Percentiles rank a stretch among this genome's conserved stretches.
Conservation (phyloP, 2,797 vertebrate genomes). For the Rhinatrema bivittatum region DNA sequence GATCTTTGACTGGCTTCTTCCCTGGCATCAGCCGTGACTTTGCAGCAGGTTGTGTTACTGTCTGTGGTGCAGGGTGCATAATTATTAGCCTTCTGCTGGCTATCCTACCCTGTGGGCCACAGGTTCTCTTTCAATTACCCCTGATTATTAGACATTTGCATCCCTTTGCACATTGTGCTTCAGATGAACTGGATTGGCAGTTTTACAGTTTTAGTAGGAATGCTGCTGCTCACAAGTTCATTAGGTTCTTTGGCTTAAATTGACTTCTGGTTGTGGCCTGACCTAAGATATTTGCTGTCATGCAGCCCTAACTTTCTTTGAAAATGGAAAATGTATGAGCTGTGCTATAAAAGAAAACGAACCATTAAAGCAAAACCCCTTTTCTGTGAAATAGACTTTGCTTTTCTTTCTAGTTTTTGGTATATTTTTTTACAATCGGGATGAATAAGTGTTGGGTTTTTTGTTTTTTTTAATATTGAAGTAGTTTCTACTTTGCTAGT, state of each 20-base stretch:
- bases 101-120: constrained; percentile 50
- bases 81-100: constrained; percentile 64
- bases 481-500: too few species aligned
- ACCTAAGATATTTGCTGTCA: constrained; percentile 10
- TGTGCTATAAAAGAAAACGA: too few species aligned
- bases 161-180: constrained; percentile 32
- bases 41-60: constrained; percentile 60
- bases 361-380: too few species aligned
- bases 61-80: constrained; percentile 62
- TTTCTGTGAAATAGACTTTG: too few species aligned
- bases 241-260: constrained; percentile 5
- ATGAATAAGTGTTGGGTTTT: too few species aligned
- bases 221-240: neutral
- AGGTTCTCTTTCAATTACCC: constrained; percentile 62
- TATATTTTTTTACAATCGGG: too few species aligned
- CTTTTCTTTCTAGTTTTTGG: too few species aligned
- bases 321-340: too few species aligned
- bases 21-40: constrained; percentile 69
- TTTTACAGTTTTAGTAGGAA: neutral
- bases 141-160: constrained; percentile 57
- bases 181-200: constrained; percentile 5
- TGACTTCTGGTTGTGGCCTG: constrained; percentile 1
- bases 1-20: constrained; percentile 62
- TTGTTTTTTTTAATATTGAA: too few species aligned
- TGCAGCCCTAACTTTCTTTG: too few species aligned